phyloP scores from a whole-genome alignment of 2,888 invertebrate species.

The Steinernema hermaphroditum region DNA sequence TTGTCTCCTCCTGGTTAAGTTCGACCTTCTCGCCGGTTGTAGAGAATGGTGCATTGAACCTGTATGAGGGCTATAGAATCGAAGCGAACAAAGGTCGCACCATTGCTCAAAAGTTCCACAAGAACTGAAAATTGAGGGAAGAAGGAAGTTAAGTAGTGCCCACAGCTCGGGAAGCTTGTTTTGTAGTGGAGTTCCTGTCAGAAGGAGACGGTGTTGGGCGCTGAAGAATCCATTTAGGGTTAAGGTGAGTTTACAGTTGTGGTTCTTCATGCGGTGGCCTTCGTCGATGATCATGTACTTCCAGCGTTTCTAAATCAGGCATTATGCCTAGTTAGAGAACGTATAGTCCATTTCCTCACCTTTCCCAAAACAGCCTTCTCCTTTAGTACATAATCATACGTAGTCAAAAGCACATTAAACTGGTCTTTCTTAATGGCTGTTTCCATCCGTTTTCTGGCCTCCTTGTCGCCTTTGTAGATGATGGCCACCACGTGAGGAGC shows the following conservation, averaged over 20 bases:
- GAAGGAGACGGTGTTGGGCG: constrained; percentile 88
- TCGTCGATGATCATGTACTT: constrained; percentile 99
- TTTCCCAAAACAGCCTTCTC: constrained; percentile 94
- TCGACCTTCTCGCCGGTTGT: constrained; percentile 90
- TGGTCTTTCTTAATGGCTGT: constrained; percentile 70
- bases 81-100: constrained; percentile 67
- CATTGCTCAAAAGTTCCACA: constrained; percentile 98
- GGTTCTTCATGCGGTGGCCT: constrained; percentile 99
- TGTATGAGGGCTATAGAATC: constrained; percentile 12
- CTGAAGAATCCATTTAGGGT: constrained; percentile 87
- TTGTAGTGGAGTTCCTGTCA: constrained; percentile 74
- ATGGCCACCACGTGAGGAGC: constrained; percentile 81
- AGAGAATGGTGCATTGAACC: constrained; percentile 97
- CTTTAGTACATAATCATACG: constrained; percentile 98
- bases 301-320: constrained; percentile 78
- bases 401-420: constrained; percentile 97
- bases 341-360: constrained; percentile 69
- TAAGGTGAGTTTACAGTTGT: constrained; percentile 97
- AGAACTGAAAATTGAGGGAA: constrained; percentile 97
- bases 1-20: constrained; percentile 97
- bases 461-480: constrained; percentile 74
- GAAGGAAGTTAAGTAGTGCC: constrained; percentile 88
- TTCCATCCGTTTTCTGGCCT: constrained; percentile 58
- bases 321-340: not conserved
- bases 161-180: constrained; percentile 57